These are phyloP conservation scores for Calosoma granatense DNA, from an alignment of 1,140 invertebrate species.

Conservation along the genomic window DNA sequence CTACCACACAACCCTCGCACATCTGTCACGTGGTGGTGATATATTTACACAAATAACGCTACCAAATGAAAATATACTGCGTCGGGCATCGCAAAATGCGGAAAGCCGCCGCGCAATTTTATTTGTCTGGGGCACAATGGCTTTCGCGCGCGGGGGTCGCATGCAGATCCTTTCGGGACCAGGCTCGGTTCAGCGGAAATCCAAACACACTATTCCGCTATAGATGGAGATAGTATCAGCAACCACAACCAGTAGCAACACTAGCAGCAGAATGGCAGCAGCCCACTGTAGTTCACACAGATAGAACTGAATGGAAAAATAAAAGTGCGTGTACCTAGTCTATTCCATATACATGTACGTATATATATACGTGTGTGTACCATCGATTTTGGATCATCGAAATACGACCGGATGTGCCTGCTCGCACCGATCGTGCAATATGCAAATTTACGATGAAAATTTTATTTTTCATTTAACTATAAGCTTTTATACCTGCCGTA, in stretches of 20 bases:
- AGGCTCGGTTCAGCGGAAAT: neutral
- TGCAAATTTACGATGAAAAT: neutral
- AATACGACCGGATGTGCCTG: neutral
- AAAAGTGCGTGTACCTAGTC: no score
- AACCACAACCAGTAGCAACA: neutral
- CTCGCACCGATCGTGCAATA: neutral
- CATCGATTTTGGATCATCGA: neutral
- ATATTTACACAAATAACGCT: slow-evolving; percentile 6
- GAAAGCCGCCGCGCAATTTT: neutral
- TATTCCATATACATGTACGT: neutral
- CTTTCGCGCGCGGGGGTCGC: neutral
- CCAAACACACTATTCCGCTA: neutral
- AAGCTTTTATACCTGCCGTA: neutral
- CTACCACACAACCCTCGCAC: no score
- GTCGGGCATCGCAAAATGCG: neutral
- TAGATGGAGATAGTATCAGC: no score
- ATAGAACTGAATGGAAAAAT: no score
- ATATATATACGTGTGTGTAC: neutral
- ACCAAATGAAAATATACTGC: slow-evolving; percentile 6
- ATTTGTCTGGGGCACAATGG: slow-evolving; percentile 1
- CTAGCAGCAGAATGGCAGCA: no score
- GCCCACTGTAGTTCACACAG: no score
- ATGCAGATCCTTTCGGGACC: slow-evolving; percentile 6
- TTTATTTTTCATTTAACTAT: neutral
- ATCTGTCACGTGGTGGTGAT: neutral